Percentiles rank a stretch among this genome's conserved stretches.
phyloP scores from a whole-genome alignment of 2,113 vertebrate species.

The Dasyornis broadbenti region DNA sequence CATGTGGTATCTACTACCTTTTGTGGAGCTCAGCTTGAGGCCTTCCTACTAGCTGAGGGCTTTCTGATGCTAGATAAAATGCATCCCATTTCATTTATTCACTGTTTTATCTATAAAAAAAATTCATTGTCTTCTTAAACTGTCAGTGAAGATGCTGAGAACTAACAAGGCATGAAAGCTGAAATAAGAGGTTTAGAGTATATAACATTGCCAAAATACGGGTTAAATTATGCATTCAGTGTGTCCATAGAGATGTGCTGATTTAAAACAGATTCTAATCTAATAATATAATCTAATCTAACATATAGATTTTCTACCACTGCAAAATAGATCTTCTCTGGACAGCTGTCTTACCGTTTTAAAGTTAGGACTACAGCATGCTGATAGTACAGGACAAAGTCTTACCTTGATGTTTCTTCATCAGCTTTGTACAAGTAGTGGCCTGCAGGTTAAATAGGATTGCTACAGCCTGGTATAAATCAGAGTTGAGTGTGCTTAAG shows the following conservation, averaged over 20 bases:
- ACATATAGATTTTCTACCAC: background rate
- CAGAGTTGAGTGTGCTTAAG: background rate
- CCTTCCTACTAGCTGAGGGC: background rate
- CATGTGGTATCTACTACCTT: rapidly evolving
- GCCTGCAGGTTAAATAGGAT: background rate
- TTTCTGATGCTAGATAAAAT: background rate
- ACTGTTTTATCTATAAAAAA: background rate
- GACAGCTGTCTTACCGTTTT: background rate
- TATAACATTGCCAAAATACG: background rate
- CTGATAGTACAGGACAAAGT: background rate
- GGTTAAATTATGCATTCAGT: background rate
- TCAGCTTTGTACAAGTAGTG: background rate
- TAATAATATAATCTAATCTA: background rate
- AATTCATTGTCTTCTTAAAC: background rate
- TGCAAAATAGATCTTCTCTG: background rate
- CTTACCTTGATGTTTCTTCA: background rate
- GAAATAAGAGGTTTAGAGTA: background rate
- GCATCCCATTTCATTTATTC: background rate
- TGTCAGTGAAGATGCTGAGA: background rate
- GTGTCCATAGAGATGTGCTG: background rate
- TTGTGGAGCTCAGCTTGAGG: background rate
- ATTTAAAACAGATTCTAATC: background rate
- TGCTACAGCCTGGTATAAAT: background rate
- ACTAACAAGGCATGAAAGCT: background rate
- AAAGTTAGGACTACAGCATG: background rate